These are phyloP conservation scores for Tragelaphus buxtoni DNA, from an alignment of 2,113 vertebrate genomes.

Conservation along the genomic window DNA sequence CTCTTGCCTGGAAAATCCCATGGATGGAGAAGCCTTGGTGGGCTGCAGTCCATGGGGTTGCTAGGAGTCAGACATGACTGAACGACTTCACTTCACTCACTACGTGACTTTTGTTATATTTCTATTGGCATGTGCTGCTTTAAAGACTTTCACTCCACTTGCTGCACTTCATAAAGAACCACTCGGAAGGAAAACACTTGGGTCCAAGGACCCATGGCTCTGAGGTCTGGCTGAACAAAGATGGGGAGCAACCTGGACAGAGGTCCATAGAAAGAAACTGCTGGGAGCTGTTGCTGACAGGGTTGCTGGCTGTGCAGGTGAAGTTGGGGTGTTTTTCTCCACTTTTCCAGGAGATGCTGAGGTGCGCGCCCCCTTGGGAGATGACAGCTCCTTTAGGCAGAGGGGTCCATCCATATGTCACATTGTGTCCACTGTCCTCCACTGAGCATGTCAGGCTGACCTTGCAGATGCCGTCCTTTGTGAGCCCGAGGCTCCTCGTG, in stretches of 20 bases:
- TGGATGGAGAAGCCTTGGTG: too few relatives aligned
- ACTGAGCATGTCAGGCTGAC: neutral
- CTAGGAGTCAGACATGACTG: too few relatives aligned
- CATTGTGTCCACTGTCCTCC: neutral
- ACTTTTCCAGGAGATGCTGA: neutral
- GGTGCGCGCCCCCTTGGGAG: neutral
- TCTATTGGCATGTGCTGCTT: neutral
- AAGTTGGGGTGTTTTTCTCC: neutral
- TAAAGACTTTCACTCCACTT: neutral
- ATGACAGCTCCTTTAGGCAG: neutral
- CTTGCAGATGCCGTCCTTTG: neutral
- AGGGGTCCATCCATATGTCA: neutral
- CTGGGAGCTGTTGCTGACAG: conserved; percentile 29
- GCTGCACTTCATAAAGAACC: neutral
- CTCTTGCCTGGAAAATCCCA: too few relatives aligned
- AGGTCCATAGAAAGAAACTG: neutral
- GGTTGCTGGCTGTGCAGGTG: neutral
- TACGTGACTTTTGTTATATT: neutral
- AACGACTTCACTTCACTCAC: too few relatives aligned
- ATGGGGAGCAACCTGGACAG: neutral
- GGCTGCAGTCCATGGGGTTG: too few relatives aligned
- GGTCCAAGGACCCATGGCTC: neutral
- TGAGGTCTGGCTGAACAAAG: neutral
- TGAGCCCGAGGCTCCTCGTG: rapidly evolving
- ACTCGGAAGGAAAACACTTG: neutral